Percentiles rank a stretch among this genome's conserved stretches.
These are phyloP conservation scores for Camponotus floridanus DNA, from an alignment of 1,140 invertebrate genomes.

Conservation along the genomic window DNA sequence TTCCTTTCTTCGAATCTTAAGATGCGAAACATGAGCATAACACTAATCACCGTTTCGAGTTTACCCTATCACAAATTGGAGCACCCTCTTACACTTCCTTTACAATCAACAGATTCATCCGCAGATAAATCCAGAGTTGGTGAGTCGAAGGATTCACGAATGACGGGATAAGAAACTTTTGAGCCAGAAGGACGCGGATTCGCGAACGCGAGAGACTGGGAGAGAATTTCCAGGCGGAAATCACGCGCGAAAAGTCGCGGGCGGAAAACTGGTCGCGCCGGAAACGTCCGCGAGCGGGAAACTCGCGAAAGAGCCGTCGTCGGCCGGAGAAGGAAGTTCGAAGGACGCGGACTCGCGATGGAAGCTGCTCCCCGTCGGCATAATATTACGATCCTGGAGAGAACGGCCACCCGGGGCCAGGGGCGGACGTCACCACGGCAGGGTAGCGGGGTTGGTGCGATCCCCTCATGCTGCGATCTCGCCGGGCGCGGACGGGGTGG, in stretches of 20 bases:
- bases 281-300: slow-evolving; percentile 27
- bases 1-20: background rate
- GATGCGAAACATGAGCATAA: slow-evolving; percentile 13
- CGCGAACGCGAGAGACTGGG: background rate
- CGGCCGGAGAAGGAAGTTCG: slow-evolving; percentile 56
- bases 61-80: background rate
- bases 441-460: slow-evolving; percentile 69
- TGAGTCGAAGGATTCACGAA: background rate
- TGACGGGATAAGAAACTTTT: too few relatives aligned
- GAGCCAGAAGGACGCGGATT: background rate
- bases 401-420: slow-evolving; percentile 71
- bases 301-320: slow-evolving; percentile 15
- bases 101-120: background rate
- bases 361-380: slow-evolving; percentile 75
- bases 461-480: slow-evolving; percentile 60
- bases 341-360: slow-evolving; percentile 63
- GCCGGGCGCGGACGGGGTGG: slow-evolving; percentile 67
- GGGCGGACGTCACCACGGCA: slow-evolving; percentile 72
- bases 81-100: slow-evolving; percentile 5
- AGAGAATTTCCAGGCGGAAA: background rate
- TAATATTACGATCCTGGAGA: slow-evolving; percentile 71
- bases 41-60: background rate
- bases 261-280: slow-evolving; percentile 61
- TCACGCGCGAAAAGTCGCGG: slow-evolving; percentile 46
- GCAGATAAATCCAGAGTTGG: background rate